Base-by-base conservation (phyloP, 2,113 vertebrate species). In the Engystomops pustulosus region DNA sequence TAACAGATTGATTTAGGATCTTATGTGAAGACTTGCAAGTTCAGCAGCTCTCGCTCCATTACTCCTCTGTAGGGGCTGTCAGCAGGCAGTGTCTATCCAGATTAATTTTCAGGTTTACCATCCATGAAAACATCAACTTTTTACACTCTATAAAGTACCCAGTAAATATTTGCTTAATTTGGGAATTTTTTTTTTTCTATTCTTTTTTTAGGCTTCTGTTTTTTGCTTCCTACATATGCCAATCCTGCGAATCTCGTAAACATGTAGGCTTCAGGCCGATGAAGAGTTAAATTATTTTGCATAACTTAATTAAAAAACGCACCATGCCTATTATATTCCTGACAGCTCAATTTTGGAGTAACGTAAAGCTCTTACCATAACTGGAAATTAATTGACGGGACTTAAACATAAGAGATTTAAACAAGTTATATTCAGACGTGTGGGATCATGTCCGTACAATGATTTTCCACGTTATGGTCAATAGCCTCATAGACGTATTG, bases 1-100 rank as follows among this genome's bases (percentile, higher is more conserved):
- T 79, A 85, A 85, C 83, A 85, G 83, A 85, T 85, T 85, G 83
- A 85, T 85, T 85, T 79, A 85, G 83, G 74, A 85, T 79, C 65
- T 68, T 78, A 45, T 85, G 75, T 55, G 83, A 68, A 69, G 83
- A 79, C 83, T 85, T 78, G 83, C 74, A 70, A 70, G 45, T 85
- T 79, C 83, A 85, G 83, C 74, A 85, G 30, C 62, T 53, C 47
- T 55, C 51, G 83, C 62, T 77, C 83, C 83, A 85, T 85, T 85
- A 85, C 83, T 79, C 72, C 83, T 85, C 83, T 78, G 83, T 79
- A 69, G 83, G 83, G 83, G 83, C 44, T 70, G 83, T 79, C 83
- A 85, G 83, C 83, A 85, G 75, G 83, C 75, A 70, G n/a, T 34
- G 74, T 79, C 83, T 85, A 79, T 85, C 62, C 75, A 85, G 75